Evolutionary conservation across 2,113 vertebrate species (phyloP).

Genomic region (Nannospalax galili): DNA sequence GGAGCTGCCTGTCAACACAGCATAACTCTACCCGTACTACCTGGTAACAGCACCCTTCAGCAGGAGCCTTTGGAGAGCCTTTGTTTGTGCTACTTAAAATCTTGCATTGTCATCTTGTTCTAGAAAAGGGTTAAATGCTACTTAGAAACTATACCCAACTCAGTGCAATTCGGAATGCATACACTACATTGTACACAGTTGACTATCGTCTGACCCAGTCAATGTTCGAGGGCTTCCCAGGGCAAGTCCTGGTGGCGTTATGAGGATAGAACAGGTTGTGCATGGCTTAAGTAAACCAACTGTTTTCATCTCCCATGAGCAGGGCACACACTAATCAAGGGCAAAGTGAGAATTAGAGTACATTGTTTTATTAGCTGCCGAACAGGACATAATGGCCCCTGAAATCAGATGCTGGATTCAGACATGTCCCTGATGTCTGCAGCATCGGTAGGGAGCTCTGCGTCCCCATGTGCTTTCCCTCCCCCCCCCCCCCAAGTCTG

Average conservation of each 20-base stretch:
- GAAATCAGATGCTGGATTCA: background rate
- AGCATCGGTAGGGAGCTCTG: background rate
- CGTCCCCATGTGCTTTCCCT: background rate
- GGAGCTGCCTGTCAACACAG: background rate
- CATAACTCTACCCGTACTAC: background rate
- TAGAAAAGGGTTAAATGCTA: background rate
- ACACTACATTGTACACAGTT: background rate
- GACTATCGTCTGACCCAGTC: fast-evolving
- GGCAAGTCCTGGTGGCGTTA: background rate
- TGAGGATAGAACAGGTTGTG: background rate
- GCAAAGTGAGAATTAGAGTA: background rate
- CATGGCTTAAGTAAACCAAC: background rate
- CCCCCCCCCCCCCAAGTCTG: no score
- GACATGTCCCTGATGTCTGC: fast-evolving
- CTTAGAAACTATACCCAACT: background rate
- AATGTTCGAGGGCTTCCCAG: background rate
- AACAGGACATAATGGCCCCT: background rate
- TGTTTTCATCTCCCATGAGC: background rate
- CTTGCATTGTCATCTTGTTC: background rate
- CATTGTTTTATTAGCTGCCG: background rate
- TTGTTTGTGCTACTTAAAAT: background rate
- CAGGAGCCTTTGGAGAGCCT: fast-evolving
- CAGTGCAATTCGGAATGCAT: background rate
- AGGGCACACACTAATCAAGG: fast-evolving
- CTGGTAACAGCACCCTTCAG: background rate